Evolutionary conservation across 1,140 invertebrate genomes (phyloP).

Genomic region (Drosophila bocki): DNA sequence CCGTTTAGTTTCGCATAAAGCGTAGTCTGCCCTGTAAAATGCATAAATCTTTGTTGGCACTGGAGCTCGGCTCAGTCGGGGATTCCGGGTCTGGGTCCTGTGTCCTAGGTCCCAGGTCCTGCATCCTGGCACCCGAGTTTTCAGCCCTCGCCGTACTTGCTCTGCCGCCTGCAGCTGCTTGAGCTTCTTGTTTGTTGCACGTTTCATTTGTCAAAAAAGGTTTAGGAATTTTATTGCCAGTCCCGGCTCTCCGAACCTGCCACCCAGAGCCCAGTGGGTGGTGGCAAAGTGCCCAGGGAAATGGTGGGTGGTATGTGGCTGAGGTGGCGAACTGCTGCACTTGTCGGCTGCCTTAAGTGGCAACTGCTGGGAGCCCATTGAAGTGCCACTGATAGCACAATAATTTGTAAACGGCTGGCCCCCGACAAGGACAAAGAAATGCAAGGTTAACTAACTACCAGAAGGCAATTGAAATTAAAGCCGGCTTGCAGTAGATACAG

Average conservation of each 20-base stretch:
- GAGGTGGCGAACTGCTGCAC: slow-evolving; percentile 31
- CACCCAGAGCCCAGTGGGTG: slow-evolving; percentile 5
- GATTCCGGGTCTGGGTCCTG: not conserved
- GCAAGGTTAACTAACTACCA: slow-evolving; percentile 44
- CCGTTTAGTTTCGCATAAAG: slow-evolving; percentile 77
- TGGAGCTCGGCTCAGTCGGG: slow-evolving; percentile 34
- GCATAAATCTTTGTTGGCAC: slow-evolving; percentile 79
- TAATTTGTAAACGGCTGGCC: slow-evolving; percentile 43
- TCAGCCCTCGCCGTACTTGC: slow-evolving; percentile 11
- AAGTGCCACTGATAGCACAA: slow-evolving; percentile 51
- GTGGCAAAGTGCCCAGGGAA: slow-evolving; percentile 12
- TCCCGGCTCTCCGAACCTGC: slow-evolving; percentile 20
- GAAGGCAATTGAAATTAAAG: slow-evolving; percentile 25
- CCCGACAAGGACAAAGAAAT: slow-evolving; percentile 30
- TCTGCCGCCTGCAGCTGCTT: slow-evolving; percentile 40
- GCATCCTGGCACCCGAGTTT: slow-evolving; percentile 21
- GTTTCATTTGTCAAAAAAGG: slow-evolving; percentile 79
- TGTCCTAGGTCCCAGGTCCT: slow-evolving; percentile 10
- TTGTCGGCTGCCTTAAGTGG: slow-evolving; percentile 45
- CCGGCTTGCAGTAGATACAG: not conserved
- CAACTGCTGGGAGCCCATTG: slow-evolving; percentile 49
- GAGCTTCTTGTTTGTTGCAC: slow-evolving; percentile 74
- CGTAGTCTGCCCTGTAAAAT: slow-evolving; percentile 65
- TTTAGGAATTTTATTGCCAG: slow-evolving; percentile 64
- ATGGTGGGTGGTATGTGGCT: slow-evolving; percentile 2